Evolutionary conservation across 2,113 vertebrate genomes (phyloP), one percentile per base, ranked within the genome.

Genomic region (Hypocryptadius cinnamomeus): DNA sequence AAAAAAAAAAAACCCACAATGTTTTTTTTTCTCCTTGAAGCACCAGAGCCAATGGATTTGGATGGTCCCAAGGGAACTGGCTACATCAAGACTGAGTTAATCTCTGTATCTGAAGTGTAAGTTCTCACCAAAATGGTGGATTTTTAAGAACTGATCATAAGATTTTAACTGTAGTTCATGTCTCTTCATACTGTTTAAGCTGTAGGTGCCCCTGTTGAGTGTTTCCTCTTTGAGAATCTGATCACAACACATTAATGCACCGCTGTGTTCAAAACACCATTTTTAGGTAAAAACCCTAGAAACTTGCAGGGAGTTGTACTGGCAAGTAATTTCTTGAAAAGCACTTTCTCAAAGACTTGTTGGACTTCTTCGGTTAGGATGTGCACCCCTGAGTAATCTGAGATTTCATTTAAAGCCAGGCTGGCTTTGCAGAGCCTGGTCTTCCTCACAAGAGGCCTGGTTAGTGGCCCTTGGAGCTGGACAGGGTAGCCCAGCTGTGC

Each of bases 21-120:
- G 4, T 6, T 13, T 18, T 13, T 7, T 42, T 56, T 28, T n/a
- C 85, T 96, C 53, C 92, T 80, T 78, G 40, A 87, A 99, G 99
- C 98, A 50, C 85, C 97, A 25, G 99, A 99, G 84, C 99, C 99
- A 5, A 99, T 99, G 99, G 99, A 99, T 78, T 96, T 99, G 53
- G 99, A 99, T 65, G 96, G 97, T 78, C 96, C 96, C 9, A 97
- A 97, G 60, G 97, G 96, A 83, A 98, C 94, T 0, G 98, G 98
- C 80, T 99, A 99, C 96, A 99, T 99, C 97, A 99, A 98, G 97
- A 99, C 99, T 3, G 99, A 99, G 80, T 97, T 99, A 96, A 99
- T 99, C 85, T 99, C 99, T 4, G 98, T 99, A 56, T 99, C 99
- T 47, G 98, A 99, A 98, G 98, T 99, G 99, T 99, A 97, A 99